Evolutionary conservation across 2,113 vertebrate genomes (phyloP).

Genomic region (Proterorhinus semilunaris): DNA sequence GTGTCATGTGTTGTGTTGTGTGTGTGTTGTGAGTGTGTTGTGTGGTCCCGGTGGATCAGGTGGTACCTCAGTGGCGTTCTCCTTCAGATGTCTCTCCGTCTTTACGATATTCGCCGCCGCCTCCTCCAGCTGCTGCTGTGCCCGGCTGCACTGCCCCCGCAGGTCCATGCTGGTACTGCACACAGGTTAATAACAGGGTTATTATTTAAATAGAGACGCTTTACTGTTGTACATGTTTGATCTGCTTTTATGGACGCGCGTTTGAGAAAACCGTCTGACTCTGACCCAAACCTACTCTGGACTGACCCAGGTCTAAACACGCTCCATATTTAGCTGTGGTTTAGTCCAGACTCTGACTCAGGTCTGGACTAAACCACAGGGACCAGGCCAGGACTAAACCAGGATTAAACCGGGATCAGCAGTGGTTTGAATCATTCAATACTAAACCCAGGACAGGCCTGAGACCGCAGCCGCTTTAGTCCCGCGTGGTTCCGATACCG

Average conservation of each 20-base stretch:
- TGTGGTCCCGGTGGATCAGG: not conserved
- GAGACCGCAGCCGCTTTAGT: no score
- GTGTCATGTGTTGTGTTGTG: not conserved
- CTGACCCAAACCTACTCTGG: no score
- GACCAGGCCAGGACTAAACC: not conserved
- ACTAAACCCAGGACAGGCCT: no score
- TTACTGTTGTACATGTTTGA: no score
- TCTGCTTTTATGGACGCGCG: no score
- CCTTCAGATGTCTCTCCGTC: not conserved
- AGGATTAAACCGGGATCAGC: not conserved
- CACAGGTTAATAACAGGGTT: not conserved
- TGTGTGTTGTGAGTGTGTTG: not conserved
- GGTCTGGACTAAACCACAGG: not conserved
- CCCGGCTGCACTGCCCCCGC: not conserved
- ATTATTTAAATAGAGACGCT: not conserved
- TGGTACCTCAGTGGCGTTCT: not conserved
- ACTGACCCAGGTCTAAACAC: not conserved
- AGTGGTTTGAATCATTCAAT: no score
- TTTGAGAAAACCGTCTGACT: no score
- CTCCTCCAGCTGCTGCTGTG: slow-evolving; percentile 1
- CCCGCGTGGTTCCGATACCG: no score
- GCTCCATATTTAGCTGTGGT: not conserved
- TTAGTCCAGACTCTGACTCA: not conserved
- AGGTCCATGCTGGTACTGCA: not conserved
- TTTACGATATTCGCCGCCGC: not conserved